These are phyloP conservation scores for Seriola rivoliana DNA, from an alignment of 2,113 vertebrate species.

Conservation along the genomic window DNA sequence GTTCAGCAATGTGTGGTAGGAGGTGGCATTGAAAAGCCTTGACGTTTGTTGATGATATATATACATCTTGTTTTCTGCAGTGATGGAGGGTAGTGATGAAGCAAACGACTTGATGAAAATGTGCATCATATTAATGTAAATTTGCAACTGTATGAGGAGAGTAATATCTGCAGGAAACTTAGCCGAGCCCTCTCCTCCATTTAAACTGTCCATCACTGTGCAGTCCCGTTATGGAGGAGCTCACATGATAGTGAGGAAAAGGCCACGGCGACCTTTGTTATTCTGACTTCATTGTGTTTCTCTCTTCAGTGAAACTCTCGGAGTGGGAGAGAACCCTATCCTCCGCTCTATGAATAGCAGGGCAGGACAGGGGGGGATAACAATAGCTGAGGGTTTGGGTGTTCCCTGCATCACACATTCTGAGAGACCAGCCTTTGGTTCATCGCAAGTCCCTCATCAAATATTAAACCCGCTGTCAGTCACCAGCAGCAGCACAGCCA, in stretches of 20 bases:
- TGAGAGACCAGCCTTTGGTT: conserved; percentile 75
- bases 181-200: conserved; percentile 27
- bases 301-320: conserved; percentile 68
- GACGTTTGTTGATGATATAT: too few species aligned
- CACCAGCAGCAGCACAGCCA: conserved; percentile 26
- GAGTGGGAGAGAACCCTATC: conserved; percentile 77
- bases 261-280: conserved; percentile 72
- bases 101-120: too few species aligned
- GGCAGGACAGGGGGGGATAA: conserved; percentile 58
- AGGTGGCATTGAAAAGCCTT: too few species aligned
- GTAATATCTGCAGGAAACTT: conserved; percentile 38
- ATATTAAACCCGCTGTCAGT: conserved; percentile 77
- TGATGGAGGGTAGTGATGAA: too few species aligned
- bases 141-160: conserved; percentile 6
- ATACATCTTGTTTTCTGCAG: too few species aligned
- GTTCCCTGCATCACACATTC: conserved; percentile 78
- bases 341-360: conserved; percentile 74
- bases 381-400: conserved; percentile 79
- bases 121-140: background rate
- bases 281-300: conserved; percentile 76
- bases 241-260: conserved; percentile 72
- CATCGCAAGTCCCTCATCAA: conserved; percentile 79
- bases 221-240: conserved; percentile 44
- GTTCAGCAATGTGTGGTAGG: too few species aligned
- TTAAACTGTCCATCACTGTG: conserved; percentile 58